Conservation (phyloP, 2,113 vertebrate species). For the Neodon shergylaensis region DNA sequence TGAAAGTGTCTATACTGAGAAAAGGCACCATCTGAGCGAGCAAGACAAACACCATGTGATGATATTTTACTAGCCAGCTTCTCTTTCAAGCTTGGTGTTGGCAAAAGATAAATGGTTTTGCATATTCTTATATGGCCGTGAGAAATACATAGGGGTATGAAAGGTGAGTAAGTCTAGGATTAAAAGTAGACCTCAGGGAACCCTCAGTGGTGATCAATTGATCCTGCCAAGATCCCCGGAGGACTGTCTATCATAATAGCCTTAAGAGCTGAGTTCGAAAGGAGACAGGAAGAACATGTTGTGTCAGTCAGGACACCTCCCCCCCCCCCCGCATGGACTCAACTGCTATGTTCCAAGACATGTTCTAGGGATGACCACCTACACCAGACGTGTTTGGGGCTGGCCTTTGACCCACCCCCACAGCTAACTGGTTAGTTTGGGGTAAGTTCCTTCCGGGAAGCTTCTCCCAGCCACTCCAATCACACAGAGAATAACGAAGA, state of each 20-base stretch:
- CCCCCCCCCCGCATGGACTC: background rate
- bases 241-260: background rate
- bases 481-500: background rate
- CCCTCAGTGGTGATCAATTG: background rate
- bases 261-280: background rate
- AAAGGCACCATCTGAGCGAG: background rate
- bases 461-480: background rate
- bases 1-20: background rate
- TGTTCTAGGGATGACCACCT: background rate
- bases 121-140: background rate
- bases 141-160: background rate
- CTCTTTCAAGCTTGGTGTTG: background rate
- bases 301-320: background rate
- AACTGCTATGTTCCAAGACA: background rate
- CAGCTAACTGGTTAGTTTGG: background rate
- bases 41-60: background rate
- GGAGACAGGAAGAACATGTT: background rate
- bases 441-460: background rate
- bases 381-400: background rate
- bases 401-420: background rate
- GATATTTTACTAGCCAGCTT: background rate
- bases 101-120: background rate
- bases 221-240: background rate
- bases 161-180: slow-evolving; percentile 2
- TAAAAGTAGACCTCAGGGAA: slow-evolving; percentile 46